phyloP scores from a whole-genome alignment of 2,113 vertebrate species.

The Poeciliopsis retropinna region DNA sequence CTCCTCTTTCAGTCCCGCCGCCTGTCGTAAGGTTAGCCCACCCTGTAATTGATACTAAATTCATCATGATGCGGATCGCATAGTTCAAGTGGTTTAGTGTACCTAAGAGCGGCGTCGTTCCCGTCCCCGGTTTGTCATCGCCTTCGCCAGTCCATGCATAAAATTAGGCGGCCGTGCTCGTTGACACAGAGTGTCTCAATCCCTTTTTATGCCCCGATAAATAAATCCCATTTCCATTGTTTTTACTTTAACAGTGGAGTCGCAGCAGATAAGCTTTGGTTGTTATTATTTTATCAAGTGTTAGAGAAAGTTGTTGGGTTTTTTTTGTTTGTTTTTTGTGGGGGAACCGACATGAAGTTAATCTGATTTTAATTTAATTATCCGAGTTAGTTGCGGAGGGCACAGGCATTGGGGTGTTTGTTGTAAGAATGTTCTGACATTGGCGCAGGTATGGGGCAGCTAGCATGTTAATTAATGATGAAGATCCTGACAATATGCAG shows the following conservation, averaged over 20 bases:
- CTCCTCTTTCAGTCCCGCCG: constrained; percentile 53
- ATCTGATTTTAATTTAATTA: constrained; percentile 88
- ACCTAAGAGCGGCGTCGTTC: constrained; percentile 57
- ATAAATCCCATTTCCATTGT: constrained; percentile 67
- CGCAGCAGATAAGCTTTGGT: constrained; percentile 66
- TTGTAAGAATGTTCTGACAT: constrained; percentile 87
- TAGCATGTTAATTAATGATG: constrained; percentile 89
- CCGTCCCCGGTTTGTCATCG: constrained; percentile 61
- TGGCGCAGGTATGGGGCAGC: constrained; percentile 87
- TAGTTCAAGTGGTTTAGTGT: constrained; percentile 66
- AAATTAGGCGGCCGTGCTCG: constrained; percentile 63
- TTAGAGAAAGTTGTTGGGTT: constrained; percentile 47
- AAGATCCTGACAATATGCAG: constrained; percentile 89
- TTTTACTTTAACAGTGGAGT: constrained; percentile 47
- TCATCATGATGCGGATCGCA: constrained; percentile 70
- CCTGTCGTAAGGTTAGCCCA: constrained; percentile 73
- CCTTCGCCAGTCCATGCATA: constrained; percentile 65
- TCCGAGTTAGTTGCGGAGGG: constrained; percentile 78
- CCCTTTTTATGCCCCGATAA: constrained; percentile 54
- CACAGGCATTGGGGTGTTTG: constrained; percentile 81
- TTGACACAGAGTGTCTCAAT: constrained; percentile 59
- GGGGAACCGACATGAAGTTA: constrained; percentile 81
- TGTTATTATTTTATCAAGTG: constrained; percentile 39
- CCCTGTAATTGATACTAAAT: constrained; percentile 78
- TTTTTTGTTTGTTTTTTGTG: constrained; percentile 61